These are phyloP conservation scores for Aspidapion aeneum DNA, from an alignment of 2,888 invertebrate genomes.

Conservation along the genomic window DNA sequence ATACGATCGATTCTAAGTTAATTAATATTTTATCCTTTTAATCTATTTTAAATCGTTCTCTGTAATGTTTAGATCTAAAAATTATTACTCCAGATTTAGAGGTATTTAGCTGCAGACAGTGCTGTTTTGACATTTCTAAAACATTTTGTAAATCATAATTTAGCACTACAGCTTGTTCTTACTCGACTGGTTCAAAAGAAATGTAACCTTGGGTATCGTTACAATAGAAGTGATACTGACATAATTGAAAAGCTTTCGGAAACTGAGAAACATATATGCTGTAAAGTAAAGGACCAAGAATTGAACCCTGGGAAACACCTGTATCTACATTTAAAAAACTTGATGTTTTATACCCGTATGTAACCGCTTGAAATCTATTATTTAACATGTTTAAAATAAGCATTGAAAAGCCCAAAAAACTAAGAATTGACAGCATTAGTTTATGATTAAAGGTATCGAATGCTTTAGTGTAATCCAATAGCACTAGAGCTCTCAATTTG, in stretches of 20 bases:
- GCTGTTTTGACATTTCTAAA: neutral
- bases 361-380: too few relatives aligned
- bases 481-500: too few relatives aligned
- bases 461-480: too few relatives aligned
- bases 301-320: neutral
- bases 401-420: too few relatives aligned
- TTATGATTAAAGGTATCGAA: too few relatives aligned
- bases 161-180: neutral
- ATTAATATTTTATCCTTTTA: too few relatives aligned
- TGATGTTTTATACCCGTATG: too few relatives aligned
- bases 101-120: neutral
- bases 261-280: neutral
- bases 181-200: neutral
- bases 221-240: neutral
- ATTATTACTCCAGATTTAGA: neutral
- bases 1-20: too few relatives aligned
- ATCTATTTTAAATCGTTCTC: neutral
- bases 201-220: neutral
- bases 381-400: too few relatives aligned
- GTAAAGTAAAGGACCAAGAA: neutral
- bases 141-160: neutral
- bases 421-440: too few relatives aligned
- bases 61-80: neutral
- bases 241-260: neutral
- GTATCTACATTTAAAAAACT: neutral